These are phyloP conservation scores for Spilarctia lutea DNA, from an alignment of 2,888 invertebrate species.

Conservation along the genomic window DNA sequence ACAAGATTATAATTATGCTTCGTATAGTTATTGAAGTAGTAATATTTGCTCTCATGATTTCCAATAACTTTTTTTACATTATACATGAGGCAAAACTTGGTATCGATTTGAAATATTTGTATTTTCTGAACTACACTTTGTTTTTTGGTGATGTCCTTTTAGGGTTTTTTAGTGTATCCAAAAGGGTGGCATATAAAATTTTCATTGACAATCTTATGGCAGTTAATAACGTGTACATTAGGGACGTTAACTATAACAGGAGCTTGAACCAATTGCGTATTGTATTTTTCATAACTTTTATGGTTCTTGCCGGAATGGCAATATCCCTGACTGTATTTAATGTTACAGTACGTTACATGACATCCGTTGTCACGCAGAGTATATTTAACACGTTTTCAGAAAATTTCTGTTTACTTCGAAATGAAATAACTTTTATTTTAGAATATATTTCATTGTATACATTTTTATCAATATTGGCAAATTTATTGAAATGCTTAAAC, in stretches of 20 bases:
- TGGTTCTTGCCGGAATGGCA: neutral
- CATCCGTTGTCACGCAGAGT: too few species aligned
- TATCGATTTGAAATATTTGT: neutral
- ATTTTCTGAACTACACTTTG: neutral
- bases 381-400: neutral
- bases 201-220: neutral
- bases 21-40: neutral
- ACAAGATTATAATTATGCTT: neutral
- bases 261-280: neutral
- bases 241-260: neutral
- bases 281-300: neutral
- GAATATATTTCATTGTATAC: neutral
- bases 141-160: neutral
- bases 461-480: neutral
- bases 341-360: neutral
- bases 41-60: neutral
- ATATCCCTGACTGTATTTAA: neutral
- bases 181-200: neutral
- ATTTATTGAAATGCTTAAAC: constrained; percentile 4
- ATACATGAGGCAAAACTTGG: neutral
- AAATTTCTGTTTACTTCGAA: neutral
- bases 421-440: neutral
- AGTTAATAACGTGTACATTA: neutral
- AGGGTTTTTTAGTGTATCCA: neutral
- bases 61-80: neutral